Evolutionary conservation across 1,140 invertebrate genomes (phyloP).

Genomic region (Copidosoma floridanum): DNA sequence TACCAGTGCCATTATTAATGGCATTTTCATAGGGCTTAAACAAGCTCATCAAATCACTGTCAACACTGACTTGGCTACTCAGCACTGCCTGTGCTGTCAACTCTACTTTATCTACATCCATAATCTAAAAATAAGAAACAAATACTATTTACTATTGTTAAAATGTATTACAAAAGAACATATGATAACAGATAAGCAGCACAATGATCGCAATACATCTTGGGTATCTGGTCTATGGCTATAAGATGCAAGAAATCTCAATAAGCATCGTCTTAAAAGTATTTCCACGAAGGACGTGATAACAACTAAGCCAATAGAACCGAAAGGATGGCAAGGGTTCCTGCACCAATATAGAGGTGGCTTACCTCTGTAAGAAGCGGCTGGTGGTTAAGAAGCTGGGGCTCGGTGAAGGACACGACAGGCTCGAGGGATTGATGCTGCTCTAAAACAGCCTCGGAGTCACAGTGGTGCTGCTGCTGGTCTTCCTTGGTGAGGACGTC

Average conservation of each 20-base stretch:
- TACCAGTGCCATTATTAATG: neutral
- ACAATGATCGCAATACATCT: neutral
- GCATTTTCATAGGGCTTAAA: no score
- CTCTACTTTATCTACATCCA: neutral
- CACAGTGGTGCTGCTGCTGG: conserved; percentile 23
- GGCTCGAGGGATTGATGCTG: neutral
- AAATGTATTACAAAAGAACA: neutral
- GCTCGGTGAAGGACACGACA: neutral
- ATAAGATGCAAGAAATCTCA: no score
- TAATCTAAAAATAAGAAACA: neutral
- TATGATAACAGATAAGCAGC: neutral
- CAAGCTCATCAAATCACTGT: neutral
- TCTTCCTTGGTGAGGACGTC: conserved; percentile 46
- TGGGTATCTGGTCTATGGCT: no score
- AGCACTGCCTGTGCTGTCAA: neutral
- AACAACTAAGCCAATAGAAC: neutral
- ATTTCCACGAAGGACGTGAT: no score
- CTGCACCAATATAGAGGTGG: neutral
- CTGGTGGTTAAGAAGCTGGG: no score
- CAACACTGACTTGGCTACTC: neutral
- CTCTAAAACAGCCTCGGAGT: neutral
- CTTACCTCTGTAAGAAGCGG: neutral
- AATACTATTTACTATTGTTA: neutral
- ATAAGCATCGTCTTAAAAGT: no score
- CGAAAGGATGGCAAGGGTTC: neutral